These are phyloP conservation scores for Rhabdomys dilectus DNA, from an alignment of 2,113 vertebrate genomes.

Conservation along the genomic window DNA sequence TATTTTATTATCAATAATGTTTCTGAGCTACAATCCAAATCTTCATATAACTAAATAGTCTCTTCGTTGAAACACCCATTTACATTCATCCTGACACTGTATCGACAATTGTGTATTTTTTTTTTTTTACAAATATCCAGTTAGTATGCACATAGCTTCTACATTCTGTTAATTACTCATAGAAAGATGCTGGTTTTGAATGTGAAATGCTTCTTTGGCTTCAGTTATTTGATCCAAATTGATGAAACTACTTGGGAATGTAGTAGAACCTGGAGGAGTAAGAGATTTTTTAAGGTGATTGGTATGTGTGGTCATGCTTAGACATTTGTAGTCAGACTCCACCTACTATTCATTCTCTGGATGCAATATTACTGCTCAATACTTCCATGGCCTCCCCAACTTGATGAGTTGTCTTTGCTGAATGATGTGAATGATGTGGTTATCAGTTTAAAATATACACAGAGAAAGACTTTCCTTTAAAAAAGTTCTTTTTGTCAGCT, in stretches of 20 bases:
- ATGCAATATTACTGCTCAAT: not conserved
- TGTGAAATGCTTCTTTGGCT: not conserved
- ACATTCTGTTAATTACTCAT: not conserved
- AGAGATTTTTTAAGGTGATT: not conserved
- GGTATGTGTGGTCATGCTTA: too few species aligned
- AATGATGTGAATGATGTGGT: too few species aligned
- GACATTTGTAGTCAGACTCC: accelerated
- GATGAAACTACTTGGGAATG: too few species aligned
- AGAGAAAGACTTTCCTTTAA: not conserved
- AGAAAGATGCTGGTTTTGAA: not conserved
- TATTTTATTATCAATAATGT: not conserved
- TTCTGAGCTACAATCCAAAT: not conserved
- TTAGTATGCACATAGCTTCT: accelerated
- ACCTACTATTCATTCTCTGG: not conserved
- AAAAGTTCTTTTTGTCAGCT: not conserved
- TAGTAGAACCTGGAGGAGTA: accelerated
- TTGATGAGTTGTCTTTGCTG: not conserved
- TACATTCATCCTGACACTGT: not conserved
- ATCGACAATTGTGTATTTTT: not conserved
- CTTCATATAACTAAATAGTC: not conserved
- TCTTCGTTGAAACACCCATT: not conserved
- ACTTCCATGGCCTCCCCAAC: not conserved
- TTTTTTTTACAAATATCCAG: not conserved
- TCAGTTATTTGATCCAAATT: not conserved
- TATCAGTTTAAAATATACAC: too few species aligned